A percentile compares a stretch with the other conserved stretches of the same genome.
These are phyloP conservation scores for Chlorodrepanis virens DNA, from an alignment of 2,113 vertebrate genomes.

Conservation along the genomic window DNA sequence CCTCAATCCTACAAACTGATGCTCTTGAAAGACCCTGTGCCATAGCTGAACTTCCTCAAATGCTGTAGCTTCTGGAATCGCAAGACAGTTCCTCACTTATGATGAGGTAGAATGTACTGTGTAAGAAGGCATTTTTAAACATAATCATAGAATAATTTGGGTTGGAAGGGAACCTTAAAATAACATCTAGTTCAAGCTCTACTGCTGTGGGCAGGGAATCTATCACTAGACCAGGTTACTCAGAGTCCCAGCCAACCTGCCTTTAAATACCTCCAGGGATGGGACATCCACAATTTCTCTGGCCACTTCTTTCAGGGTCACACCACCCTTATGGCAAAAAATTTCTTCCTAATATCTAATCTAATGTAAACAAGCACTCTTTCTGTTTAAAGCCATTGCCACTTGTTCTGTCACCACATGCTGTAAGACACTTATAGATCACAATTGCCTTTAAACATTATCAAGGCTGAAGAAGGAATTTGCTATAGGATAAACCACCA, in stretches of 20 bases:
- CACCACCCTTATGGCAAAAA: background rate
- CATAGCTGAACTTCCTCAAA: background rate
- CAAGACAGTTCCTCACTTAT: background rate
- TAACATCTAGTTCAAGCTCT: fast-evolving
- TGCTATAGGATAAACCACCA: background rate
- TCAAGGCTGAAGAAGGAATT: background rate
- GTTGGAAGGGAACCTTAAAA: background rate
- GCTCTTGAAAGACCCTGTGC: background rate
- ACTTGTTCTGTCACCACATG: background rate
- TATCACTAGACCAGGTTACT: background rate
- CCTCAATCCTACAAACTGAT: background rate
- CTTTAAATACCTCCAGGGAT: background rate
- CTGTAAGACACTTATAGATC: background rate
- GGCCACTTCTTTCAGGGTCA: background rate
- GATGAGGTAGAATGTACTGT: background rate
- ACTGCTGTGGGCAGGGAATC: background rate
- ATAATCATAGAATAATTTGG: background rate
- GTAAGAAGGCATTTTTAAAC: background rate
- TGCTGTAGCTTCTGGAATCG: background rate
- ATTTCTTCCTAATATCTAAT: background rate
- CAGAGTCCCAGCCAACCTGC: background rate
- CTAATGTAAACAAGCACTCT: background rate
- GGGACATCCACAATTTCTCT: background rate
- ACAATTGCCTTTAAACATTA: background rate
- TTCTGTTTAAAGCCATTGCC: background rate